Evolutionary conservation across 2,888 invertebrate species (phyloP).

Genomic region (Callyntrura guangdongensis): DNA sequence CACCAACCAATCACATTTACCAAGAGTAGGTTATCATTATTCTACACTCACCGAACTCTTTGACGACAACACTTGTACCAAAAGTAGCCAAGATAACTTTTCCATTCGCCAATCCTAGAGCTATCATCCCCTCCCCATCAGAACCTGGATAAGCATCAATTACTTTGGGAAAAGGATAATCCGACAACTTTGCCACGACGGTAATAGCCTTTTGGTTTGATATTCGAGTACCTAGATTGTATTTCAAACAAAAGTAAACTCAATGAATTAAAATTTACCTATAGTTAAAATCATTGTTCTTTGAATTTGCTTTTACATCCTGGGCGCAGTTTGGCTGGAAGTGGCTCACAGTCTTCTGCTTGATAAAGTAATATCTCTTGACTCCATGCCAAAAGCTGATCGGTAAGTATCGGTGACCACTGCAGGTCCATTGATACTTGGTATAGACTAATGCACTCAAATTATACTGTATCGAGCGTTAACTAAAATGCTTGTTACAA

Average conservation of each 20-base stretch:
- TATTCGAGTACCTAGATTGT: slow-evolving; percentile 90
- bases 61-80: slow-evolving; percentile 90
- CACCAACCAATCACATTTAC: background rate
- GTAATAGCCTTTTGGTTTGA: slow-evolving; percentile 91
- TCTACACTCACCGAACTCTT: slow-evolving; percentile 88
- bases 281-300: too few relatives aligned
- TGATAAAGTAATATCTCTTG: slow-evolving; percentile 94
- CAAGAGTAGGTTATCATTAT: background rate
- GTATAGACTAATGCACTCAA: too few relatives aligned
- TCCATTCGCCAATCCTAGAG: slow-evolving; percentile 96
- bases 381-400: slow-evolving; percentile 96
- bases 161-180: slow-evolving; percentile 93
- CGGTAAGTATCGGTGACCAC: slow-evolving; percentile 93
- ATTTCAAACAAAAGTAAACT: too few relatives aligned
- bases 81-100: slow-evolving; percentile 89
- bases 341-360: slow-evolving; percentile 89
- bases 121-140: slow-evolving; percentile 92
- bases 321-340: slow-evolving; percentile 68
- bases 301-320: too few relatives aligned
- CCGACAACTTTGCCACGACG: slow-evolving; percentile 91
- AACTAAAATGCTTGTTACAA: background rate
- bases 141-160: slow-evolving; percentile 94
- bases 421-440: slow-evolving; percentile 89
- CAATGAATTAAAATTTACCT: too few relatives aligned
- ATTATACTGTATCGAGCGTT: too few relatives aligned